phyloP scores from a whole-genome alignment of 2,113 vertebrate species.

The Herpetotheres cachinnans region DNA sequence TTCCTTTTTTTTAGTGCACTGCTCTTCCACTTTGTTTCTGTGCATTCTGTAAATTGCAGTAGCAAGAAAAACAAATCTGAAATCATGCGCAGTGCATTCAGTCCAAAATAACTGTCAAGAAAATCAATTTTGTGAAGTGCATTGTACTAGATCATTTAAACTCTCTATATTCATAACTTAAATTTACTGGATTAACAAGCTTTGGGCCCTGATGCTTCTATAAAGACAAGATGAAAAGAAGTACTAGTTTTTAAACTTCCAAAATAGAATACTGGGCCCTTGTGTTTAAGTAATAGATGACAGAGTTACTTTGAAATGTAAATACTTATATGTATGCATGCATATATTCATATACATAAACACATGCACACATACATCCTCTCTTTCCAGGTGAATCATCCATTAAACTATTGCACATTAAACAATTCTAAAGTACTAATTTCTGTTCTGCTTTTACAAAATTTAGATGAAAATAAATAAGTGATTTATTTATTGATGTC shows the following conservation, averaged over 20 bases:
- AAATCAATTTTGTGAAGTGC: not conserved
- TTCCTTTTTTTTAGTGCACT: not conserved
- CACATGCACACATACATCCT: not conserved
- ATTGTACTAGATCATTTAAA: not conserved
- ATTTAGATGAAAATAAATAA: not conserved
- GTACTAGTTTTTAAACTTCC: not conserved
- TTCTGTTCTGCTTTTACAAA: not conserved
- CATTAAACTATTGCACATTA: not conserved
- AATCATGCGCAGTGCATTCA: not conserved
- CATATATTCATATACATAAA: not conserved
- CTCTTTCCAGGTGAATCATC: not conserved
- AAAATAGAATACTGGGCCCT: accelerated
- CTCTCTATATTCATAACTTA: not conserved
- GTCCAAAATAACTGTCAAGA: not conserved
- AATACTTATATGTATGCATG: not conserved
- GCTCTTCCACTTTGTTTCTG: not conserved
- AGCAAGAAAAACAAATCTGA: not conserved
- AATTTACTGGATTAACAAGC: not conserved
- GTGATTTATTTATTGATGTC: not conserved
- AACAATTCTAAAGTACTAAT: not conserved
- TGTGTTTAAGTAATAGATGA: not conserved
- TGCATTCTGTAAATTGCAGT: not conserved
- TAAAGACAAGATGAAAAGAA: not conserved
- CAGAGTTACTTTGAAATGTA: not conserved
- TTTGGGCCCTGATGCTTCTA: not conserved